Evolutionary conservation across 1,140 invertebrate species (phyloP).

Genomic region (Zaprionus kolodkinae): DNA sequence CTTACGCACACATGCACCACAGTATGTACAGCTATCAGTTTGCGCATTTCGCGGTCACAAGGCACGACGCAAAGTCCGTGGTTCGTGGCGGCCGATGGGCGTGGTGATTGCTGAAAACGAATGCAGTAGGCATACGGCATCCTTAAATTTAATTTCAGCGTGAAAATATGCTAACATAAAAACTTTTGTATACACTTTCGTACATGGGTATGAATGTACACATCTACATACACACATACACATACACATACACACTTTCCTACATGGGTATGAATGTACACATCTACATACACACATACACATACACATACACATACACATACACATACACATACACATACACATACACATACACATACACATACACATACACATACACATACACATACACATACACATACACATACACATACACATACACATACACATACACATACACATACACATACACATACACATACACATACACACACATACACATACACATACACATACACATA

Average conservation of each 20-base stretch:
- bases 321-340: no score
- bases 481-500: no score
- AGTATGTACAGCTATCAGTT: background rate
- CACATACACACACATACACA: no score
- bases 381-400: no score
- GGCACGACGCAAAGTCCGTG: background rate
- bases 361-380: no score
- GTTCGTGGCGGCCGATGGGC: background rate
- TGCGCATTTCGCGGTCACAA: constrained; percentile 46
- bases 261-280: background rate
- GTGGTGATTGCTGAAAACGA: background rate
- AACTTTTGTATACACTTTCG: background rate
- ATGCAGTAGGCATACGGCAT: background rate
- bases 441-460: no score
- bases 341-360: no score
- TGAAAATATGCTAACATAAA: background rate
- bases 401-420: no score
- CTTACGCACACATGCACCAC: constrained; percentile 9
- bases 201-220: background rate
- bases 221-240: background rate
- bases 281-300: no score
- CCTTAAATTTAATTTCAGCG: background rate
- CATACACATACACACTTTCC: background rate
- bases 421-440: no score
- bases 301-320: no score